Base-by-base conservation (phyloP, 2,888 invertebrate genomes). In the Watsonalla binaria region DNA sequence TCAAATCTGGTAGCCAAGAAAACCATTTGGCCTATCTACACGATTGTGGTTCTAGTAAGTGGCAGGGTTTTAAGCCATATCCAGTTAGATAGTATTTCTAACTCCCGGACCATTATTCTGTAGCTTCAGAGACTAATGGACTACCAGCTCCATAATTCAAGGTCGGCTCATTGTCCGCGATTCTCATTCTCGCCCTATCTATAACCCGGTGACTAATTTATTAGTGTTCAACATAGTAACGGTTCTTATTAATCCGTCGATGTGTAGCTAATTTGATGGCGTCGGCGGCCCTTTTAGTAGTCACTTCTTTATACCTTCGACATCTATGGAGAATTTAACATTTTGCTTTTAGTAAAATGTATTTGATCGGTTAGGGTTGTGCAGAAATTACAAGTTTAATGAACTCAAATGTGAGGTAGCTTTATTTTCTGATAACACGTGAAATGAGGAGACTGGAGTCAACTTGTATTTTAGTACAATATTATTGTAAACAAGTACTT, bases 201-300 rank as follows among this genome's bases (percentile, higher is more conserved):
- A 79, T 84, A 82, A 78, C 76, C 74, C 74, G 78, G 78, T 79
- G 90, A 90, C 90, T 90, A 90, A 90, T 90, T 90, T 90, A 90
- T 89, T 88, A 84, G 83, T 84, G 82, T 80, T 78, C 77, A 75
- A 82, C 83, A 80, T 74, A 77, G 79, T 77, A 82, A 77, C 81
- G 78, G 78, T 68, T 68, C 78, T 84, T 82, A 83, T 83, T 86
- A 82, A 84, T 82, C 77, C 77, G 62, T 63, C 59, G 63, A 66
- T 57, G 64, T 74, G 76, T 80, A 68, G 67, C 74, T 74, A 82
- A 86, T 86, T 86, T 80, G 86, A 86, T 80, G 74, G 75, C 78
- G 70, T 72, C 63, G 61, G 61, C 63, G 63, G 65, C 61, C 56
- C 51, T 57, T 61, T 39, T 15, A 39, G 49, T 37, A 49, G 9